A percentile compares a stretch with the other conserved stretches of the same genome.
Conservation (phyloP, 2,797 vertebrate genomes). For the Bovichtus variegatus region DNA sequence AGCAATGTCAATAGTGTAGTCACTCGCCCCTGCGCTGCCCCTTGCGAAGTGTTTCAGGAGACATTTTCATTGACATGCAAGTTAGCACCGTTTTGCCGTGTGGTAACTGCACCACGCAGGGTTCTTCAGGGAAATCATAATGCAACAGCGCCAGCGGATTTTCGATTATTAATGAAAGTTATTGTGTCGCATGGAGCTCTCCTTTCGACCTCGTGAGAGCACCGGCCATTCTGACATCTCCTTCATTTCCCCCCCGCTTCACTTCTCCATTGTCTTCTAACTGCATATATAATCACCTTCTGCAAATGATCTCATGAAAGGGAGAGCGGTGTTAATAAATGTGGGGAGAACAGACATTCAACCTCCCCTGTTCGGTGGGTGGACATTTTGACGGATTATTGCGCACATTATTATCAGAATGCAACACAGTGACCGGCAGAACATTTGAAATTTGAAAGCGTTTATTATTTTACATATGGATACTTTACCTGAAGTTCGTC, state of each 20-base stretch:
- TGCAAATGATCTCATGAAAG: slow-evolving; percentile 55
- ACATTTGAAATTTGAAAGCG: slow-evolving; percentile 45
- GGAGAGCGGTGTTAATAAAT: slow-evolving; percentile 15
- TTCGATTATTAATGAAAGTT: slow-evolving; percentile 54
- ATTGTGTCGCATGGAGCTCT: slow-evolving; percentile 15
- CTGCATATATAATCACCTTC: slow-evolving; percentile 55
- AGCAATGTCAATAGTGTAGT: slow-evolving; percentile 39
- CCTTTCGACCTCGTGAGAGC: slow-evolving; percentile 44
- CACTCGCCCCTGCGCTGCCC: slow-evolving; percentile 5
- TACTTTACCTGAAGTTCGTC: slow-evolving; percentile 43
- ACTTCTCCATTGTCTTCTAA: slow-evolving; percentile 22
- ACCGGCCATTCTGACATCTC: slow-evolving; percentile 10
- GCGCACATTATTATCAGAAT: slow-evolving; percentile 59
- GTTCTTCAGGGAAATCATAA: slow-evolving; percentile 43
- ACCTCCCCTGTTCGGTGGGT: slow-evolving; percentile 29
- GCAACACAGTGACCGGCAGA: slow-evolving; percentile 29
- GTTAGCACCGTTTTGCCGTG: slow-evolving; percentile 49
- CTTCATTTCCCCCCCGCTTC: slow-evolving; percentile 22
- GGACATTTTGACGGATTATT: slow-evolving; percentile 66
- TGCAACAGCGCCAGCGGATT: slow-evolving; percentile 12
- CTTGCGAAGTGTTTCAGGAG: background rate
- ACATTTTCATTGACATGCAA: slow-evolving; percentile 50
- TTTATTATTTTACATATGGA: slow-evolving; percentile 53
- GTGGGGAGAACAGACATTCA: slow-evolving; percentile 43
- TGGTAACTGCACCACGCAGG: slow-evolving; percentile 3